Evolutionary conservation across 2,888 invertebrate genomes (phyloP).

Genomic region (Congeria kusceri): DNA sequence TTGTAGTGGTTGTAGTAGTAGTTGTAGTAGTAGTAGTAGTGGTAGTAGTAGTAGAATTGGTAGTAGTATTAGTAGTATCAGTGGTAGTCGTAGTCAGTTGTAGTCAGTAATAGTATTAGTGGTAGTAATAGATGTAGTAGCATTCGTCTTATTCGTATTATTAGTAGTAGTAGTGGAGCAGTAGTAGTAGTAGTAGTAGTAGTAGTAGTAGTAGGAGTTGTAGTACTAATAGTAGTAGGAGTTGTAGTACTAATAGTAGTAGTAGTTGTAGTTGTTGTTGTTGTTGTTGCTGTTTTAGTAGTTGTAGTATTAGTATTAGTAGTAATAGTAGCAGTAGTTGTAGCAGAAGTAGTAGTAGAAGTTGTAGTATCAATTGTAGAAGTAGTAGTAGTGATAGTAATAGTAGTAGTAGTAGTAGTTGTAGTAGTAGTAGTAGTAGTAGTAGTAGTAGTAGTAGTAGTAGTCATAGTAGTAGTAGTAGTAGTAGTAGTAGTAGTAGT

Average conservation of each 20-base stretch:
- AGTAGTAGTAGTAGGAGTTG: too few relatives aligned
- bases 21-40: constrained; percentile 21
- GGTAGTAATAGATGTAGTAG: constrained; percentile 10
- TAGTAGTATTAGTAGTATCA: constrained; percentile 18
- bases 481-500: constrained; percentile 24
- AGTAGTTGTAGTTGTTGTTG: constrained; percentile 6
- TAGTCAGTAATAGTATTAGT: constrained; percentile 9
- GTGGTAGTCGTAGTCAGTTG: constrained; percentile 13
- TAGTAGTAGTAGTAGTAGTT: constrained; percentile 13
- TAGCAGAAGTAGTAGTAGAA: constrained; percentile 21
- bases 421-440: constrained; percentile 18
- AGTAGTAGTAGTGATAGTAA: constrained; percentile 19
- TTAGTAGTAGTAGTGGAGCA: background rate
- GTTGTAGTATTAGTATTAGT: constrained; percentile 24
- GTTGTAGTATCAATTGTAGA: constrained; percentile 21
- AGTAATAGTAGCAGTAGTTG: constrained; percentile 27
- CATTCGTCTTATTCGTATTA: constrained; percentile 13
- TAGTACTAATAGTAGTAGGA: too few relatives aligned
- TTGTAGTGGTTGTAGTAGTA: constrained; percentile 13
- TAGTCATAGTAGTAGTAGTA: constrained; percentile 20
- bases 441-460: constrained; percentile 22
- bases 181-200: too few relatives aligned
- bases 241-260: constrained; percentile 8
- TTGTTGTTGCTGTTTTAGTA: constrained; percentile 14
- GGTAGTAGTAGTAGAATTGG: constrained; percentile 20